phyloP scores from a whole-genome alignment of 2,888 invertebrate species.

The Smittia sp. region DNA sequence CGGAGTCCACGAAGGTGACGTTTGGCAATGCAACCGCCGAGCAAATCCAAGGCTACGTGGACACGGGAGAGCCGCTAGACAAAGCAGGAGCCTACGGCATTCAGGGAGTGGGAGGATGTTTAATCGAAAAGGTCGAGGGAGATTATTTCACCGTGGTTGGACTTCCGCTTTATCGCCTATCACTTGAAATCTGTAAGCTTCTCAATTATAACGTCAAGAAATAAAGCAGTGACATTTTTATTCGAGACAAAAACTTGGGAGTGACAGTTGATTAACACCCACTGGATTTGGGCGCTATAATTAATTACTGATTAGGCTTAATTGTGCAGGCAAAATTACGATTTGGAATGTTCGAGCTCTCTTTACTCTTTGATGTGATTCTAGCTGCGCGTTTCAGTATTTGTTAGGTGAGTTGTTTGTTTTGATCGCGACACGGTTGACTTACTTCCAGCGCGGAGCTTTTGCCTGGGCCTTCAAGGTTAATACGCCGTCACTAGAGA shows the following conservation, averaged over 20 bases:
- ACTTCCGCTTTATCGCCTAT: conserved; percentile 69
- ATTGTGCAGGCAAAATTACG: too few species aligned
- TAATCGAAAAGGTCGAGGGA: conserved; percentile 76
- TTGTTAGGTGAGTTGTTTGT: too few species aligned
- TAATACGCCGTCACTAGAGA: conserved; percentile 78
- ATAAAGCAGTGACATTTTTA: not conserved
- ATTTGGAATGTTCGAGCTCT: too few species aligned
- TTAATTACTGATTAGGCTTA: too few species aligned
- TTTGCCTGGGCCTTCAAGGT: conserved; percentile 66
- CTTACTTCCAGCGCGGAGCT: conserved; percentile 45
- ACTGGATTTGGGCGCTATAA: too few species aligned
- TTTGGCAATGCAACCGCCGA: conserved; percentile 72
- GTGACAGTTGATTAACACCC: too few species aligned
- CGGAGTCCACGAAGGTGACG: conserved; percentile 76
- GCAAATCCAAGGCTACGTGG: conserved; percentile 79
- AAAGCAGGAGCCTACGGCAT: conserved; percentile 93
- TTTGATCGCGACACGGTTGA: too few species aligned
- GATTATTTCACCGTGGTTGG: conserved; percentile 90
- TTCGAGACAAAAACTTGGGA: too few species aligned
- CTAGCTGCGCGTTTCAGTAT: too few species aligned
- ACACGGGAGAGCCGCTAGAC: conserved; percentile 87
- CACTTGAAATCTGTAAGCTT: conserved; percentile 57
- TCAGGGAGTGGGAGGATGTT: conserved; percentile 78
- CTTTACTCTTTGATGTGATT: too few species aligned
- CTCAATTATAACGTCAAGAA: conserved; percentile 47